Conservation (phyloP, 2,888 invertebrate genomes). For the Chloroclystis v-ata region DNA sequence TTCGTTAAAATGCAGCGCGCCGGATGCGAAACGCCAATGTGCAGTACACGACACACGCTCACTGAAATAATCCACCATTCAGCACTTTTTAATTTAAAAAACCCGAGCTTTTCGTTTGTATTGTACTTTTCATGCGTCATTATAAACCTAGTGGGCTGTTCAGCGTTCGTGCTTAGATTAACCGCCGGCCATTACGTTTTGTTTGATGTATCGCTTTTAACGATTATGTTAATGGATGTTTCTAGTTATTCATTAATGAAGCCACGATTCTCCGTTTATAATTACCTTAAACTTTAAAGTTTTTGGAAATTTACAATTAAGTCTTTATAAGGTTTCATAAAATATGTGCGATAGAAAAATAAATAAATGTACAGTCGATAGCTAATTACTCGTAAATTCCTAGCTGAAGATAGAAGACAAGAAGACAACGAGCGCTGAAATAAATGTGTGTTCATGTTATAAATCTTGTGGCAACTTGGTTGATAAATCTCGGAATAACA, state of each 20-base stretch:
- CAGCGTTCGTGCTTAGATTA: slow-evolving; percentile 21
- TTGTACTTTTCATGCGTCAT: slow-evolving; percentile 44
- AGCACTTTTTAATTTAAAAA: slow-evolving; percentile 54
- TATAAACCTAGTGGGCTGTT: slow-evolving; percentile 30
- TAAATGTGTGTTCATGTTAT: slow-evolving; percentile 46
- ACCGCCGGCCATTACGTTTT: slow-evolving; percentile 24
- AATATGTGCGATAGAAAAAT: too few relatives aligned
- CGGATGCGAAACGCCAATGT: slow-evolving; percentile 59
- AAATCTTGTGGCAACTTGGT: slow-evolving; percentile 45
- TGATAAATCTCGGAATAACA: slow-evolving; percentile 49
- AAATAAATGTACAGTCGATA: too few relatives aligned
- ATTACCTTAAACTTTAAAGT: too few relatives aligned
- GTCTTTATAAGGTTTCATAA: too few relatives aligned
- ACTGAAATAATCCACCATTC: slow-evolving; percentile 46
- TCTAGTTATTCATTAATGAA: slow-evolving; percentile 21
- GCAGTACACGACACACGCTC: slow-evolving; percentile 48
- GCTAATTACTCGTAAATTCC: too few relatives aligned
- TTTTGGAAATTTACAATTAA: too few relatives aligned
- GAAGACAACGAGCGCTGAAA: slow-evolving; percentile 41
- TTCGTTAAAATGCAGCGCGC: slow-evolving; percentile 64
- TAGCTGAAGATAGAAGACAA: too few relatives aligned
- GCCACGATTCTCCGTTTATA: not conserved
- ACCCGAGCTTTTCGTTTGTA: slow-evolving; percentile 37
- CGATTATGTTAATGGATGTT: slow-evolving; percentile 27
- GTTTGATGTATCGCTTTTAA: slow-evolving; percentile 27